Evolutionary conservation across 2,888 invertebrate species (phyloP), one percentile per base, ranked within the genome.

Genomic region (Drosophila yooni): DNA sequence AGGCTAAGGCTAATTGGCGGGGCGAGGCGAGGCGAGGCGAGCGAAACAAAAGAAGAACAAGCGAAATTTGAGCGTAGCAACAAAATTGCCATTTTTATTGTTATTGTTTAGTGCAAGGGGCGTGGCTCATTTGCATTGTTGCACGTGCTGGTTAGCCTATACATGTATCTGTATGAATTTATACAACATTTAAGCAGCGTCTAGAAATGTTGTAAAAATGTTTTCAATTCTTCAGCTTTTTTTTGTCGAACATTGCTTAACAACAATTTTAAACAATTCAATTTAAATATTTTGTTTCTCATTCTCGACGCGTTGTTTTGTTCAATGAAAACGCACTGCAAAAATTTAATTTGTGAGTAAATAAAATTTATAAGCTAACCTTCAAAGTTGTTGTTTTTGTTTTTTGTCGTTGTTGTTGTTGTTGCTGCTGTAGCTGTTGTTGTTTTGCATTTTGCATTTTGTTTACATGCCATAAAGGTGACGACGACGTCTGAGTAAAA

Each of bases 281-380:
- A 57, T 62, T 56, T 31, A 57, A 68, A 68, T 77, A 53, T 56
- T 70, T 73, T 68, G 56, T 62, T 60, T 60, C 56, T 34, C 54
- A 53, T 46, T 62, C 52, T 54, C 54, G 68, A 81, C 73, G 59
- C 71, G 63, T 52, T 60, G 79, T 74, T 83, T 27, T 50, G n/a
- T 50, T 79, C 82, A 82, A 72, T 85, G 73, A 71, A 80, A 82
- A 70, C 65, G 59, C 58, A 76, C 38, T 71, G 74, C 58, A 60
- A 58, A 70, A 69, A 76, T 82, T 68, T 69, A 64, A 85, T 79
- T 85, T 81, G 76, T 72, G 81, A 65, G 67, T 78, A 83, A 83
- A 86, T 81, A 70, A 57, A 83, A 74, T 76, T 72, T 76, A 83
- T 79, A 73, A 71, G 81, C 77, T 71, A 86, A 86, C 83, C 83